phyloP scores from a whole-genome alignment of 1,140 invertebrate genomes.

The Cataglyphis hispanica region DNA sequence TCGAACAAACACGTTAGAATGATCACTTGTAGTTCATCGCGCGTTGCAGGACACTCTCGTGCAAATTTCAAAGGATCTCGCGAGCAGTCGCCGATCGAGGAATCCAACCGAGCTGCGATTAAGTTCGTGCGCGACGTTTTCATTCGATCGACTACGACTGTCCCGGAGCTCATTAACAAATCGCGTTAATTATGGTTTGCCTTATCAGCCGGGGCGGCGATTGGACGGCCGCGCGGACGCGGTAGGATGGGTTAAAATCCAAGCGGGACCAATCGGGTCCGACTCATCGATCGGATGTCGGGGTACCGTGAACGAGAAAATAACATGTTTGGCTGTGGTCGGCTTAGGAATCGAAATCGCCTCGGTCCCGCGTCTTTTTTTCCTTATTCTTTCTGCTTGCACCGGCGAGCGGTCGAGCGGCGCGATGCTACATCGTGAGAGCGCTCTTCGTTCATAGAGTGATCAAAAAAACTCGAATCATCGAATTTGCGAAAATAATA shows the following conservation, averaged over 20 bases:
- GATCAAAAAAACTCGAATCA: slow-evolving; percentile 6
- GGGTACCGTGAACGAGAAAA: slow-evolving; percentile 74
- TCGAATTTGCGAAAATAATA: neutral
- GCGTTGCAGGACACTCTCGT: neutral
- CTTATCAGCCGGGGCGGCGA: slow-evolving; percentile 80
- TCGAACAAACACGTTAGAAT: neutral
- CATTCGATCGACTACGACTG: slow-evolving; percentile 77
- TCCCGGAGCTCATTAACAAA: slow-evolving; percentile 80
- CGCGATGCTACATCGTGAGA: slow-evolving; percentile 33
- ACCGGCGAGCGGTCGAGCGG: neutral
- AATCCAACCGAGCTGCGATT: slow-evolving; percentile 69
- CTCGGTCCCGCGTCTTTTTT: neutral
- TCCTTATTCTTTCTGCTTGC: neutral
- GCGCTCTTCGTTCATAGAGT: neutral
- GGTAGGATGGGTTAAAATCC: slow-evolving; percentile 79
- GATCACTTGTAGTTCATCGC: slow-evolving; percentile 21
- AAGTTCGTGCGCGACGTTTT: slow-evolving; percentile 70
- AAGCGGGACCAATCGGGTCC: slow-evolving; percentile 76
- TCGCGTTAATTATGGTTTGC: slow-evolving; percentile 83
- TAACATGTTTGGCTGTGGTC: slow-evolving; percentile 80
- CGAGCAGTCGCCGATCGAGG: slow-evolving; percentile 29
- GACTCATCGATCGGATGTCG: slow-evolving; percentile 78
- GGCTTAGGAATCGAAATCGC: slow-evolving; percentile 76
- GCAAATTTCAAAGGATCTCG: slow-evolving; percentile 22
- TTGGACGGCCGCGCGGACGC: slow-evolving; percentile 73